Base-by-base conservation (phyloP, 2,113 vertebrate genomes). In the Melanotaenia duboulayi region DNA sequence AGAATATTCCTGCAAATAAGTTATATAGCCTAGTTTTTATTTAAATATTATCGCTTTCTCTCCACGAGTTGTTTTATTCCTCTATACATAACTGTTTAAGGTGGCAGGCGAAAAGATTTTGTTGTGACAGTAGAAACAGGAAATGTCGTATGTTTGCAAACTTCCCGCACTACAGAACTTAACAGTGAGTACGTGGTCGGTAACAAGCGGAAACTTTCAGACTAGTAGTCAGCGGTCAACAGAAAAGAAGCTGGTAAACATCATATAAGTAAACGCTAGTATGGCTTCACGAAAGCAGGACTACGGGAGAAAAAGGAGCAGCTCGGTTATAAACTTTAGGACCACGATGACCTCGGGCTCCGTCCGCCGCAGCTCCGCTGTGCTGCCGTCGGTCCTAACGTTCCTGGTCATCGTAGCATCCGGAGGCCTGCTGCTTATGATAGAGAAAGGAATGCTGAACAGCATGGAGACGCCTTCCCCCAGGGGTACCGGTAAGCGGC, bases 391-490 rank as follows among this genome's bases (percentile, higher is more conserved):
- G 60, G 95, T 98, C 93, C 92, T 98, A 61, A 98, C 97, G 90
- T 98, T 99, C 85, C 95, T 95, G 22, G 96, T 99, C 65, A 97
- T 99, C 80, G 93, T 98, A 77, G 97, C 96, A 13, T 98, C 97
- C 80, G 96, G 96, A 85, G 96, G 96, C 90, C 95, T 98, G 58
- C 92, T 99, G 63, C 94, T 98, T 25, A 96, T 98, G 96, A 98
- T 99, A 56, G 96, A 98, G 91, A 95, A 94, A 86, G 97, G 97
- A 76, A 96, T 98, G 92, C 84, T 98, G 62, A 96, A 94, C 25
- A 90, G 94, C 69, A 90, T 98, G 92, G 95, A 95, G 88, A 94
- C 96, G 0, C 95, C 93, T 44, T 89, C 95, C 11, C 93, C 93
- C 2, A 68, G 89, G 52, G 74, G 89, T 0, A 79, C 24, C 83